A percentile compares a stretch with the other conserved stretches of the same genome.
These are phyloP conservation scores for Paedocypris micromegethes DNA, from an alignment of 2,797 vertebrate species.

Conservation along the genomic window DNA sequence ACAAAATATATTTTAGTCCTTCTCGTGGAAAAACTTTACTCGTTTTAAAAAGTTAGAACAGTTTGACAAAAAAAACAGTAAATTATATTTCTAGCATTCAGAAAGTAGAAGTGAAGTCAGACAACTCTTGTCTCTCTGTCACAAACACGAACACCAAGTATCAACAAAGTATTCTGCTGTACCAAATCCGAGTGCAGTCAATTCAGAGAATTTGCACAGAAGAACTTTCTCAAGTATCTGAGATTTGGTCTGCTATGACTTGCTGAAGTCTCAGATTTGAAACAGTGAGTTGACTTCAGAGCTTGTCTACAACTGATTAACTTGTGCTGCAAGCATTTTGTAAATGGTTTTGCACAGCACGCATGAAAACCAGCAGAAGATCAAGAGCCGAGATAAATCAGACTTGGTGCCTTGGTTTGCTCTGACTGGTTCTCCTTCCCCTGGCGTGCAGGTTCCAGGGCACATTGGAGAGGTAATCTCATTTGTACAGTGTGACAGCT, in stretches of 20 bases:
- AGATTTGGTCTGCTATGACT: constrained; percentile 29
- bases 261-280: constrained; percentile 46
- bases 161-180: neutral
- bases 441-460: constrained; percentile 66
- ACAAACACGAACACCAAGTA: neutral
- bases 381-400: constrained; percentile 66
- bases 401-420: constrained; percentile 64
- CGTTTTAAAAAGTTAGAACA: neutral
- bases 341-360: constrained; percentile 56
- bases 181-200: neutral
- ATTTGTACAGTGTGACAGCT: constrained; percentile 79
- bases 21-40: no score
- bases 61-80: neutral
- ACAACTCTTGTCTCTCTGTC: neutral
- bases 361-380: constrained; percentile 64
- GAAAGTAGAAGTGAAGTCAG: constrained; percentile 5
- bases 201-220: constrained; percentile 17
- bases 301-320: constrained; percentile 66
- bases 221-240: constrained; percentile 13
- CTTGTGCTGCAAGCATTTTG: constrained; percentile 65
- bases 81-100: neutral
- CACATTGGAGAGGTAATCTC: constrained; percentile 75
- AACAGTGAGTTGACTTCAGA: constrained; percentile 50
- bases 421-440: constrained; percentile 57
- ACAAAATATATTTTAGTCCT: no score